Conservation (phyloP, 2,797 vertebrate species). For the Limnodromus scolopaceus region DNA sequence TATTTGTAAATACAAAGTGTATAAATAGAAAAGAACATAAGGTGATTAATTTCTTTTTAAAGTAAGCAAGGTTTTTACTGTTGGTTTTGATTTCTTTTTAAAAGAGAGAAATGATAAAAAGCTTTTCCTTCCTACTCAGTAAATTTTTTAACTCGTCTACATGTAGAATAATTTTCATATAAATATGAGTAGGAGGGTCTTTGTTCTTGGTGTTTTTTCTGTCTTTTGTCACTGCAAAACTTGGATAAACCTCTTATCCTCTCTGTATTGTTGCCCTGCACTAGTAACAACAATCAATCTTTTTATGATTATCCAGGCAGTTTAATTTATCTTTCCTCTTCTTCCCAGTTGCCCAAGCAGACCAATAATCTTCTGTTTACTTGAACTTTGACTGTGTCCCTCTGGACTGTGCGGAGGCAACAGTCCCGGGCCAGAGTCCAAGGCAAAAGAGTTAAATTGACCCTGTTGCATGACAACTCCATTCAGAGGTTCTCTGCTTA, state of each 20-base stretch:
- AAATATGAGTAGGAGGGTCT: background rate
- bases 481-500: background rate
- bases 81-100: background rate
- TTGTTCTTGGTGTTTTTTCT: background rate
- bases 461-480: background rate
- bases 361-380: conserved; percentile 51
- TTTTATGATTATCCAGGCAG: conserved; percentile 5
- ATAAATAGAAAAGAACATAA: background rate
- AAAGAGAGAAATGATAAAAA: background rate
- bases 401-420: conserved; percentile 26
- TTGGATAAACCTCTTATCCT: background rate
- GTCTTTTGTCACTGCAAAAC: background rate
- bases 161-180: background rate
- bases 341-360: background rate
- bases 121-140: background rate
- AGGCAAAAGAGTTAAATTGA: conserved; percentile 44
- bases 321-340: conserved; percentile 37
- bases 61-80: background rate
- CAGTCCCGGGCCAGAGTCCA: background rate
- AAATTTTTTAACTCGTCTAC: background rate
- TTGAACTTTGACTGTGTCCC: conserved; percentile 27
- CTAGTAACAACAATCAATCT: background rate
- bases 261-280: background rate
- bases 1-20: background rate
- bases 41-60: background rate